phyloP scores from a whole-genome alignment of 2,113 vertebrate species.

The Ciconia stormi region DNA sequence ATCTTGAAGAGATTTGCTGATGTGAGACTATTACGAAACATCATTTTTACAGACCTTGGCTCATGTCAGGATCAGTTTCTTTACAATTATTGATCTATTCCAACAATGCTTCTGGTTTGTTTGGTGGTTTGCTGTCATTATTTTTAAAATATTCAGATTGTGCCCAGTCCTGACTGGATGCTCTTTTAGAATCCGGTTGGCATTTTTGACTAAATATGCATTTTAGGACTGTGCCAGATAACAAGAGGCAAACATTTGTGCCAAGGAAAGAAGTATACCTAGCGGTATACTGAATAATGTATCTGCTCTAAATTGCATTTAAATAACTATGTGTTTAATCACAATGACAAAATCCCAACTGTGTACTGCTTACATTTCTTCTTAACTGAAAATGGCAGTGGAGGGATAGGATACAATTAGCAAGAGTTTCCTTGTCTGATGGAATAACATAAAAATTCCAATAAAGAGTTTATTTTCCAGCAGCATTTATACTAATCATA shows the following conservation, averaged over 20 bases:
- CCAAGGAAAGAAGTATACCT: neutral
- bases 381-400: slow-evolving; percentile 54
- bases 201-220: neutral
- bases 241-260: neutral
- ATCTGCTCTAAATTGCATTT: slow-evolving; percentile 21
- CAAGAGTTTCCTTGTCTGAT: slow-evolving; percentile 40
- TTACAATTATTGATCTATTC: neutral
- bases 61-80: neutral
- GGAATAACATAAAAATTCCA: slow-evolving; percentile 61
- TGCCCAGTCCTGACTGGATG: neutral
- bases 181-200: neutral
- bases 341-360: slow-evolving; percentile 44
- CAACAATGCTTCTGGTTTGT: neutral
- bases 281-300: neutral
- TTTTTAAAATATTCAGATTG: neutral
- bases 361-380: slow-evolving; percentile 24
- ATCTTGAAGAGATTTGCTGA: slow-evolving; percentile 40
- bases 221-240: neutral
- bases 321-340: slow-evolving; percentile 42
- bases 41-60: neutral
- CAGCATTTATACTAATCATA: slow-evolving; percentile 40
- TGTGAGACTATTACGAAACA: neutral
- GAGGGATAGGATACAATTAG: slow-evolving; percentile 42
- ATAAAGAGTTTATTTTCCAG: slow-evolving; percentile 53
- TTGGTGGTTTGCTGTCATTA: neutral